Base-by-base conservation (phyloP, 2,888 invertebrate species). In the Poecilus cupreus region DNA sequence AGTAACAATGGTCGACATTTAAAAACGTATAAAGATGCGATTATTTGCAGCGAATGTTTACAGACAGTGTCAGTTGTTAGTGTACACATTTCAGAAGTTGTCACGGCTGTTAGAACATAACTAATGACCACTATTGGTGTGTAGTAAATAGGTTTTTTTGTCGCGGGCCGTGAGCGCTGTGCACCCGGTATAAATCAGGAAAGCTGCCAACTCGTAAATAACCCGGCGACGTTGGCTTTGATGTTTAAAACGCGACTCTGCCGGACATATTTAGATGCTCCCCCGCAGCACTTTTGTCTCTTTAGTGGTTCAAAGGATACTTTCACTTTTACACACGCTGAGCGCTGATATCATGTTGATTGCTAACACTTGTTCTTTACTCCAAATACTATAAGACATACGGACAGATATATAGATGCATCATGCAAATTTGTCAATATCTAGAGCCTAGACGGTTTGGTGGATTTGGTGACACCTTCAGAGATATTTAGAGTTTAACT, bases 51-150 rank as follows among this genome's bases (percentile, higher is more conserved):
- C 20, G 54, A 46, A 46, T 81, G 75, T 81, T 81, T 81, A 81
- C 81, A 49, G 74, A 74, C 81, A 81, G 37, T 60, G 75, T 75
- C 81, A 75, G 75, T 81, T 75, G 81, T 81, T 72, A 80, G 74
- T 74, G 80, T 54, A 60, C 26, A 75, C 81, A 81, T 81, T 81
- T 81, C 75, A 81, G 81, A 81, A 75, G 75, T 75, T 74, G 81
- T 81, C 75, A 81, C 81, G 81, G 81, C 75, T 81, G 81, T 75
- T 81, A 81, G 81, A 81, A 81, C 81, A 81, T 81, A 81, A 81
- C 81, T 81, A 81, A 81, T 81, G 81, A 64, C 64, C 74, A 46
- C 81, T 81, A 81, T 81, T 81, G 81, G 81, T 81, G 75, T 81
- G 81, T 75, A 80, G 80, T 80, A 80, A 80, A 80, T 80, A 72